phyloP scores from a whole-genome alignment of 2,113 vertebrate genomes.

The Grallaria varia region DNA sequence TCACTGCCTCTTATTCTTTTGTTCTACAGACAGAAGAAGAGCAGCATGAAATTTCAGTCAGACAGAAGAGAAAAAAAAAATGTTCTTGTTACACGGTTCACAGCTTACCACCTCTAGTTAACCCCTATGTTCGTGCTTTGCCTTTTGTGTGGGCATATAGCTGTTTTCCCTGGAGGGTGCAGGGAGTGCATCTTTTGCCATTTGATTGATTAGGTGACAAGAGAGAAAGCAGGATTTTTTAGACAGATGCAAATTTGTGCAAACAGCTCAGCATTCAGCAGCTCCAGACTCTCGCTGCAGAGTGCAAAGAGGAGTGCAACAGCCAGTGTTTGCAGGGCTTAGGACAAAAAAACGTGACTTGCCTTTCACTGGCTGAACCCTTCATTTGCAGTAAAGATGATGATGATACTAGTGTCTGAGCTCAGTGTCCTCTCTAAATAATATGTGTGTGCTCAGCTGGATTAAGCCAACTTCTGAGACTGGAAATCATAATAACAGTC shows the following conservation, averaged over 20 bases:
- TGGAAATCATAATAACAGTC: slow-evolving; percentile 58
- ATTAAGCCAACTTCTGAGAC: slow-evolving; percentile 57
- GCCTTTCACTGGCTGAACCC: slow-evolving; percentile 32
- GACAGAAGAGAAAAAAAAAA: not conserved
- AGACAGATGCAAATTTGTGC: not conserved
- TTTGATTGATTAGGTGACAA: slow-evolving; percentile 28
- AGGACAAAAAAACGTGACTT: slow-evolving; percentile 38
- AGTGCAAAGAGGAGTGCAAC: not conserved
- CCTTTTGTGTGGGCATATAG: not conserved
- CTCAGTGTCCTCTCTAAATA: slow-evolving; percentile 48
- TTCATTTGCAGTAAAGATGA: slow-evolving; percentile 51
- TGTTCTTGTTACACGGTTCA: not conserved
- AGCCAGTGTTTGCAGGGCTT: slow-evolving; percentile 35
- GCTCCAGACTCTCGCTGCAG: not conserved
- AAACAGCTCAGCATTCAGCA: slow-evolving; percentile 10
- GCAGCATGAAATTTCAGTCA: not conserved
- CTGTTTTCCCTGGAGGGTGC: not conserved
- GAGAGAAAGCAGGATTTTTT: not conserved
- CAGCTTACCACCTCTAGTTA: not conserved
- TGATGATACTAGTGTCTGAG: slow-evolving; percentile 17
- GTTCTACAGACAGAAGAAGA: not conserved
- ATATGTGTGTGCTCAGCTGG: slow-evolving; percentile 63
- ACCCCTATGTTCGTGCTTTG: not conserved
- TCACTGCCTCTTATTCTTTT: not conserved
- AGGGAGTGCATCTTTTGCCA: not conserved